Evolutionary conservation across 2,113 vertebrate species (phyloP).

Genomic region (Pyrgilauda ruficollis): DNA sequence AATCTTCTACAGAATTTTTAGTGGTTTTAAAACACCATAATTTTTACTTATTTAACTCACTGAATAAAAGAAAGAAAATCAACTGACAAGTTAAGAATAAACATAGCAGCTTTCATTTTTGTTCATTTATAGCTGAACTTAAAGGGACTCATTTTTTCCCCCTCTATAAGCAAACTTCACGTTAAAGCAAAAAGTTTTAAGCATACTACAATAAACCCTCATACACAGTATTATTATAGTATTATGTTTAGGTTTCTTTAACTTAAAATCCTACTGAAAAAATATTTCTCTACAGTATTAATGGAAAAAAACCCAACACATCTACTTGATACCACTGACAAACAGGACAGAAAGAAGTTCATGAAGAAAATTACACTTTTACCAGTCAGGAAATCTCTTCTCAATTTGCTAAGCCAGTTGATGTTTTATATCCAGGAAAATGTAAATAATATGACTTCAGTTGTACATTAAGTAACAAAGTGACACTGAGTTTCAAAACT

Average conservation of each 20-base stretch:
- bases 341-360: neutral
- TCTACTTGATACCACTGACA: neutral
- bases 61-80: neutral
- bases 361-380: neutral
- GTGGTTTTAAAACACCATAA: neutral
- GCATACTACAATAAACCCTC: neutral
- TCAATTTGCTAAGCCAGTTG: neutral
- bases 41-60: neutral
- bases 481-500: neutral
- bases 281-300: neutral
- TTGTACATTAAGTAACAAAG: neutral
- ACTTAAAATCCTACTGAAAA: neutral
- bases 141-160: neutral
- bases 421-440: neutral
- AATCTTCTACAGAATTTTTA: neutral
- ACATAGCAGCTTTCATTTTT: neutral
- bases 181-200: neutral
- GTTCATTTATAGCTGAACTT: neutral
- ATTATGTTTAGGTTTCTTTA: neutral
- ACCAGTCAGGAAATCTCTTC: neutral
- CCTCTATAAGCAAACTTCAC: neutral
- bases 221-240: neutral
- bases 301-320: neutral
- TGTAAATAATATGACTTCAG: neutral
- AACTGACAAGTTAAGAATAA: neutral